Evolutionary conservation across 2,888 invertebrate species (phyloP).

Genomic region (Thymelicus lineola): DNA sequence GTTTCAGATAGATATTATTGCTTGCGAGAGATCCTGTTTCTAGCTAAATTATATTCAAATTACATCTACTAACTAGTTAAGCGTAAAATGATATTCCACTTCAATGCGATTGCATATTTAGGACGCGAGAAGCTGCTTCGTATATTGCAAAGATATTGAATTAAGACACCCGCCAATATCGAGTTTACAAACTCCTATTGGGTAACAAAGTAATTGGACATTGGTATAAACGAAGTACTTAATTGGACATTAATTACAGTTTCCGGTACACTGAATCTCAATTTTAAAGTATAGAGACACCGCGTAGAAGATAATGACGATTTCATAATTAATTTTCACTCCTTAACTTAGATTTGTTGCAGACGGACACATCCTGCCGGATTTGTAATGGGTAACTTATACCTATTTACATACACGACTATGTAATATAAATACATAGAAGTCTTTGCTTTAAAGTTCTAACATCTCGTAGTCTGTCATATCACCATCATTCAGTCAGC

Average conservation of each 20-base stretch:
- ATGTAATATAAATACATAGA: too few relatives aligned
- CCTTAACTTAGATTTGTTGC: too few relatives aligned
- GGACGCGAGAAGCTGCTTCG: constrained; percentile 20
- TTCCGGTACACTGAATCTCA: not conserved
- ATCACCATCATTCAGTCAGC: too few relatives aligned
- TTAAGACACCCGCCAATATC: constrained; percentile 1
- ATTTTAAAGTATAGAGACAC: not conserved
- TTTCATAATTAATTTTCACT: too few relatives aligned
- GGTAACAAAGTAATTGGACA: not conserved
- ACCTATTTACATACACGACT: too few relatives aligned
- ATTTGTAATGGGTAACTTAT: too few relatives aligned
- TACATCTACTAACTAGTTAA: constrained; percentile 20
- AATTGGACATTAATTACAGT: not conserved
- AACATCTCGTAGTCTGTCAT: too few relatives aligned
- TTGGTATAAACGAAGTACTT: not conserved
- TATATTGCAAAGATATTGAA: constrained; percentile 12
- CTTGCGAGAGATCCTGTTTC: constrained; percentile 3
- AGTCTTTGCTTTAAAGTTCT: too few relatives aligned
- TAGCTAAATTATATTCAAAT: constrained; percentile 24
- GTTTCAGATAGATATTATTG: not conserved
- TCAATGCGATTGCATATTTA: constrained; percentile 33
- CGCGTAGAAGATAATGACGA: not conserved
- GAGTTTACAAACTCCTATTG: not conserved
- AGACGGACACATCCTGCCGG: too few relatives aligned
- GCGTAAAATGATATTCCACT: constrained; percentile 29